These are phyloP conservation scores for Catocala fraxini DNA, from an alignment of 2,888 invertebrate genomes.

Conservation along the genomic window DNA sequence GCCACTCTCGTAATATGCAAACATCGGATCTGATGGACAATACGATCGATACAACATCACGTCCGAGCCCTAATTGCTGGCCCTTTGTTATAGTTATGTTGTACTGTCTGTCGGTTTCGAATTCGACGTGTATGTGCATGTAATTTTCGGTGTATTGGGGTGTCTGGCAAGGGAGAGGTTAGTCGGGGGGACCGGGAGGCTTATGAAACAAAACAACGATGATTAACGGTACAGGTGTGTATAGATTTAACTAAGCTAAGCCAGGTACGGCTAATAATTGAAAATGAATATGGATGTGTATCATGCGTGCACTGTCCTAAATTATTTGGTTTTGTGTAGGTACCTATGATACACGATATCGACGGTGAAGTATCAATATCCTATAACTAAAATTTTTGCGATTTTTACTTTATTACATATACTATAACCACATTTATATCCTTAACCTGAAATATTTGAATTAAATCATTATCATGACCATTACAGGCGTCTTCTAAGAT, in stretches of 20 bases:
- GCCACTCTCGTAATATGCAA: constrained; percentile 44
- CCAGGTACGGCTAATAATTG: not conserved
- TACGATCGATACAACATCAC: constrained; percentile 60
- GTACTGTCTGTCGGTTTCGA: constrained; percentile 16
- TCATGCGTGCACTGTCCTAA: not conserved
- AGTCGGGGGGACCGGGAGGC: constrained; percentile 7
- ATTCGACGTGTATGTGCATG: constrained; percentile 28
- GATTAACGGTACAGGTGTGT: constrained; percentile 16
- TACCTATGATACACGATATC: too few species aligned
- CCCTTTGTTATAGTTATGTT: constrained; percentile 47
- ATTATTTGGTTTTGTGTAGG: too few species aligned
- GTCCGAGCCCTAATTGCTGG: constrained; percentile 53
- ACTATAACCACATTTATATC: too few species aligned
- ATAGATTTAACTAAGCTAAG: not conserved
- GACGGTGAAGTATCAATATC: too few species aligned
- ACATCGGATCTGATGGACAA: constrained; percentile 55
- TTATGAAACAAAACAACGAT: constrained; percentile 17
- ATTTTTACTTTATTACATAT: too few species aligned
- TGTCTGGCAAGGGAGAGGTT: constrained; percentile 9
- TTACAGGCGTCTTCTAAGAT: too few species aligned
- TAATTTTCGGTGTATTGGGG: constrained; percentile 25
- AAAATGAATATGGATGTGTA: not conserved
- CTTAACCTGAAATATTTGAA: too few species aligned
- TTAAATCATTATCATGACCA: too few species aligned
- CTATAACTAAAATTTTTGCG: too few species aligned